These are phyloP conservation scores for Brachyptera risi DNA, from an alignment of 2,888 invertebrate species.

Conservation along the genomic window DNA sequence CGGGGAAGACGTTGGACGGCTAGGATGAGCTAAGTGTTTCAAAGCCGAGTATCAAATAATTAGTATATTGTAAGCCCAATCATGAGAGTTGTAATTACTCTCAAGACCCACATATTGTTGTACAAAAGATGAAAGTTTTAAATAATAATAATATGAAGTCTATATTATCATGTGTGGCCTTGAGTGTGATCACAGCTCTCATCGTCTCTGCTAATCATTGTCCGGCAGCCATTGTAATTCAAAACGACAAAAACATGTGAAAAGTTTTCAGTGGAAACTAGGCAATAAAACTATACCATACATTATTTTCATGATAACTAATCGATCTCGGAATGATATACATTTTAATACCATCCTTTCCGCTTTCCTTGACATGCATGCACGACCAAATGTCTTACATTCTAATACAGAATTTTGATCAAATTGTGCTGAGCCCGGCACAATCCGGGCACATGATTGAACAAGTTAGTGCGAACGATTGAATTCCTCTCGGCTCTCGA, in stretches of 20 bases:
- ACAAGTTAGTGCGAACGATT: too few relatives aligned
- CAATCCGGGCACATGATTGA: too few relatives aligned
- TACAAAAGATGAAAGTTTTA: conserved; percentile 26
- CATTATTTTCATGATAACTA: conserved; percentile 47
- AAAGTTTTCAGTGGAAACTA: conserved; percentile 38
- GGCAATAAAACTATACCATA: conserved; percentile 49
- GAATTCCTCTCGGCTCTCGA: too few relatives aligned
- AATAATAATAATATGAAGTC: conserved; percentile 27
- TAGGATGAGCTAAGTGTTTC: background rate
- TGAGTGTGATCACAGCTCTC: conserved; percentile 4
- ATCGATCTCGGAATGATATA: conserved; percentile 9
- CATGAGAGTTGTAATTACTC: background rate
- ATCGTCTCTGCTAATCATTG: conserved; percentile 22
- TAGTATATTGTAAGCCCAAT: conserved; percentile 10
- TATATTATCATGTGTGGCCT: conserved; percentile 21
- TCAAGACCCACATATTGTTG: conserved; percentile 22
- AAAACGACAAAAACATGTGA: conserved; percentile 21
- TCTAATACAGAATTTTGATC: too few relatives aligned
- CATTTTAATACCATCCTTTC: too few relatives aligned
- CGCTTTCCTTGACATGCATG: too few relatives aligned
- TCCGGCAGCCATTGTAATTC: conserved; percentile 26
- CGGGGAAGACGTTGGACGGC: background rate
- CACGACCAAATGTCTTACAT: too few relatives aligned
- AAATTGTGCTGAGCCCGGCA: too few relatives aligned
- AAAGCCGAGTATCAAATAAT: background rate